Evolutionary conservation across 2,113 vertebrate species (phyloP), one percentile per base, ranked within the genome.

Genomic region (Forbesichthys papilliferus): DNA sequence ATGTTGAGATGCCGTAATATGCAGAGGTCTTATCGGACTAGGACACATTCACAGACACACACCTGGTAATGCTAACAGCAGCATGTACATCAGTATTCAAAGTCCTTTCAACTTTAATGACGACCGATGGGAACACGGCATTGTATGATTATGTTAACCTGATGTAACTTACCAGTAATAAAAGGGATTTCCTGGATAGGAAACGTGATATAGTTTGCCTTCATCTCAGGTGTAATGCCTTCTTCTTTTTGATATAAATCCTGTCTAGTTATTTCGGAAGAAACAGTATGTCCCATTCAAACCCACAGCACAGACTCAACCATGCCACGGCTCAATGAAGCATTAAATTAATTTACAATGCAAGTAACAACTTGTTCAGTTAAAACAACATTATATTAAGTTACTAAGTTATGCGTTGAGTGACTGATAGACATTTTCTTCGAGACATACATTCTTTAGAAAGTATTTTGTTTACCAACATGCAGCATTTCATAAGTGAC

Each of bases 221-320:
- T 59, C 36, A 79, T 61, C 69, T 80, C 81, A 42, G 36, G 36
- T 42, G 36, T 42, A 42, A 42, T 64, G 47, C 6, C 49, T 12
- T 13, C 27, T 57, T 9, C 11, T 48, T 11, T 9, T n/a, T 57
- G 14, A 27, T 27, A 27, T 47, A 3, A 68, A 74, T n/a, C 11
- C 20, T 5, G 8, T 12, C 20, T 13, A 10, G 18, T 58, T 11
- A 48, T 18, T 47, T 48, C 9, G 42, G 49, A 48, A 27, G 27
- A 27, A 27, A 27, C 2, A n/a, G 20, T 9, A 11, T 16, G 9
- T 8, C 33, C 4, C 3, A 48, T 27, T 62, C 14, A 48, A 62
- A 57, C 18, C 18, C 55, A 12, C 56, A 58, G 14, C 11, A 20
- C 56, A 5, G 56, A 20, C 9, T 58, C 33, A 33, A 7, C 56